Percentiles rank a stretch among this genome's conserved stretches.
Evolutionary conservation across 2,797 vertebrate species (phyloP).

Genomic region (Otolemur crassicaudatus): DNA sequence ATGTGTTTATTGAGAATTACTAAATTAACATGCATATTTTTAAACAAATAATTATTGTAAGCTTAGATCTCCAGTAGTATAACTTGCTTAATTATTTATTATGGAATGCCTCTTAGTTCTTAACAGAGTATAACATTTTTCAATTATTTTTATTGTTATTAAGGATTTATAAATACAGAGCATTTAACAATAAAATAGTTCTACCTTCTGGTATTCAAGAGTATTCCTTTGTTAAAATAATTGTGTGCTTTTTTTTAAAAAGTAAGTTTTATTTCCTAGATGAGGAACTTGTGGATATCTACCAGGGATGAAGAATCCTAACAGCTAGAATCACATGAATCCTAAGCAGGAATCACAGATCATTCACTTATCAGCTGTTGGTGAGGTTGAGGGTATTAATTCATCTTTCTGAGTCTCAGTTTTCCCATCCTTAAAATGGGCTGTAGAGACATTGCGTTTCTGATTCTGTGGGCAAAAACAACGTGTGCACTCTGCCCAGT

Average conservation of each 20-base stretch:
- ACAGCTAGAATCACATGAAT: neutral
- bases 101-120: neutral
- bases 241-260: neutral
- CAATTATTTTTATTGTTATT: conserved; percentile 37
- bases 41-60: neutral
- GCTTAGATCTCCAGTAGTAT: neutral
- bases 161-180: conserved; percentile 10
- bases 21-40: neutral
- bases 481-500: neutral
- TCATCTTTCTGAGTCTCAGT: neutral
- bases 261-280: neutral
- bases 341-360: neutral
- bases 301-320: neutral
- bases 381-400: neutral
- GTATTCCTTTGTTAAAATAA: neutral
- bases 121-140: neutral
- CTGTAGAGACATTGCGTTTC: neutral
- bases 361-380: neutral
- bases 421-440: neutral
- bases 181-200: neutral
- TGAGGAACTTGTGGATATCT: neutral
- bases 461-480: conserved; percentile 26
- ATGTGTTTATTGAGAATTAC: neutral
- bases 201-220: neutral
- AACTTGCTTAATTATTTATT: neutral